These are phyloP conservation scores for Eretmodus cyanostictus DNA, from an alignment of 2,113 vertebrate species.

Conservation along the genomic window DNA sequence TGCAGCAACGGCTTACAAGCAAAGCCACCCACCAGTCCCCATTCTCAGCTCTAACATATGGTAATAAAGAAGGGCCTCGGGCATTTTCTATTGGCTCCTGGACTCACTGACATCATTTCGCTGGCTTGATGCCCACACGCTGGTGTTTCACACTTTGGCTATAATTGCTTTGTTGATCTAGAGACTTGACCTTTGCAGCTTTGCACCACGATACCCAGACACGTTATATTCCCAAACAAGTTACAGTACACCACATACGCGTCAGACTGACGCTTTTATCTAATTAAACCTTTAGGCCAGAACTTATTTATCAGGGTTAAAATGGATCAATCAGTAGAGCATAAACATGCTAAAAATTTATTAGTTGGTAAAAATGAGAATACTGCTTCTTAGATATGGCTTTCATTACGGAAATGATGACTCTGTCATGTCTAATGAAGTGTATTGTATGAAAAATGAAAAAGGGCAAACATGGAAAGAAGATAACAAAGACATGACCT, in stretches of 20 bases:
- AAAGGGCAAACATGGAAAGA: not conserved
- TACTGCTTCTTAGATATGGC: not conserved
- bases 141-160: conserved; percentile 34
- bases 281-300: not conserved
- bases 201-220: not conserved
- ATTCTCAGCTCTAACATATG: conserved; percentile 59
- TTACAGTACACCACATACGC: not conserved
- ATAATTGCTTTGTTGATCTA: conserved; percentile 36
- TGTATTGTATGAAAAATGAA: not conserved
- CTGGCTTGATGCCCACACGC: conserved; percentile 25
- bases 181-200: conserved; percentile 29
- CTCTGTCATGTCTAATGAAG: not conserved
- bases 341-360: not conserved
- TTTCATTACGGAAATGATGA: not conserved
- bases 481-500: conserved; percentile 8
- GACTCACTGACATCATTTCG: conserved; percentile 45
- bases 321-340: not conserved
- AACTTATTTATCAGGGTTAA: not conserved
- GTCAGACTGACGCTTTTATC: not conserved
- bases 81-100: conserved; percentile 54
- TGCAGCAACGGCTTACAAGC: conserved; percentile 7
- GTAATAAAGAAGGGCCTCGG: conserved; percentile 45
- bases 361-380: not conserved
- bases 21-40: conserved; percentile 24
- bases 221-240: not conserved